Base-by-base conservation (phyloP, 2,888 invertebrate genomes). In the Atherix ibis region DNA sequence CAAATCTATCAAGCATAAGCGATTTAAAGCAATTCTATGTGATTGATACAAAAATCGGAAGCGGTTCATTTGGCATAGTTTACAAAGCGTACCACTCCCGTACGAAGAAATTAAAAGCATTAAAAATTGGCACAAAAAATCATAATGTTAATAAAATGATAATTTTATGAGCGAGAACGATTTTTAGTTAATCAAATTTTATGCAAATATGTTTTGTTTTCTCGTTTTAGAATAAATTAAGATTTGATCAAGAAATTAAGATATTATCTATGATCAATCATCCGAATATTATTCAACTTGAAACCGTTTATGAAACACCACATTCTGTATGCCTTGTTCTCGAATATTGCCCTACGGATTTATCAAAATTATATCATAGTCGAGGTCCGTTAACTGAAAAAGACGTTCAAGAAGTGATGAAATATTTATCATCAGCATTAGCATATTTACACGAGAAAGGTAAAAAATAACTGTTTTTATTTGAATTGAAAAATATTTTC, bases 61-160 rank as follows among this genome's bases (percentile, higher is more conserved):
- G 13, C 17, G 36, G 36, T 4, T 27, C 36, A 8, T 36, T 27
- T 15, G 36, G 36, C 3, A 36, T 26, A 9, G 36, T 36, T 12
- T 36, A 32, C 15, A 27, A 32, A 32, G 32, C 36, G 9, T 25
- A 19, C 10, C 28, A 36, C 14, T 13, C 29, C 9, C 22, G 28
- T 6, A 27, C 36, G 15, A 28, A 32, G 4, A 13, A 28, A 12
- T 5, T 28, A 12, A 32, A 29, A 29, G 36, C 36, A 2, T 18
- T 36, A 10, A 36, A 36, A 25, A 29, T 36, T 32, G 18, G 15
- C 9, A n/a, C 27, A 5, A 32, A 36, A 16, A 22, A 13, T 12
- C 24, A 19, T 18, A 4, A n/a, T n/a, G n/a, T n/a, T n/a, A n/a
- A 9, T 12, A n/a, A 31, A n/a, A 5, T 18, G 9, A 8, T 4